Percentiles rank a stretch among this genome's conserved stretches.
These are phyloP conservation scores for Lampris incognitus DNA, from an alignment of 2,113 vertebrate genomes.

Conservation along the genomic window DNA sequence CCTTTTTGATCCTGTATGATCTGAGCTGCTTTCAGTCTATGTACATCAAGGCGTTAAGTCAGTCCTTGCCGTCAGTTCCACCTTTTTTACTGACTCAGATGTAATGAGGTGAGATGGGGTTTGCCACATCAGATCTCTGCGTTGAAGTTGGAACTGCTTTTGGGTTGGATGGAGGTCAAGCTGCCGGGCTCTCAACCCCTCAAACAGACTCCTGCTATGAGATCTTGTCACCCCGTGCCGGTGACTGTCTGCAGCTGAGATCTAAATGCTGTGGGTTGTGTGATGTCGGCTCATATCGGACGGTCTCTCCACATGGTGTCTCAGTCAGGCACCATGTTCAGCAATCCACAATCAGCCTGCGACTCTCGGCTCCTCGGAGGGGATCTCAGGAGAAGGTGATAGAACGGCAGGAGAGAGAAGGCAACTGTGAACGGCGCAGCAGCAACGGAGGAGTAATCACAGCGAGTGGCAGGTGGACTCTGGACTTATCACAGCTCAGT, in stretches of 20 bases:
- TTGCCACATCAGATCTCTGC: slow-evolving; percentile 7
- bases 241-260: slow-evolving; percentile 1
- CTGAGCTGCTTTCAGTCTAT: neutral
- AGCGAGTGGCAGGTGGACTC: slow-evolving; percentile 72
- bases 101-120: neutral
- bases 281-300: slow-evolving; percentile 42
- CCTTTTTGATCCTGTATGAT: neutral
- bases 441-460: slow-evolving; percentile 13
- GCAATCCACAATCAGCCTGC: slow-evolving; percentile 37
- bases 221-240: neutral
- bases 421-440: slow-evolving; percentile 27
- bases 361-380: slow-evolving; percentile 8
- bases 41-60: slow-evolving; percentile 1
- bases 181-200: slow-evolving; percentile 1
- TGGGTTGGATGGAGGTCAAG: slow-evolving; percentile 13
- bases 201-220: slow-evolving; percentile 14
- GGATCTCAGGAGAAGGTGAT: slow-evolving; percentile 11
- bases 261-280: slow-evolving; percentile 16
- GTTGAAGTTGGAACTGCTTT: slow-evolving; percentile 10
- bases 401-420: neutral
- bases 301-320: slow-evolving; percentile 31
- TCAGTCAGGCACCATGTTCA: slow-evolving; percentile 22
- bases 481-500: slow-evolving; percentile 66
- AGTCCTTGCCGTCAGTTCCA: slow-evolving; percentile 27
- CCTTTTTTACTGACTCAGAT: slow-evolving; percentile 1